phyloP scores from a whole-genome alignment of 2,113 vertebrate genomes.

The Neoarius graeffei region DNA sequence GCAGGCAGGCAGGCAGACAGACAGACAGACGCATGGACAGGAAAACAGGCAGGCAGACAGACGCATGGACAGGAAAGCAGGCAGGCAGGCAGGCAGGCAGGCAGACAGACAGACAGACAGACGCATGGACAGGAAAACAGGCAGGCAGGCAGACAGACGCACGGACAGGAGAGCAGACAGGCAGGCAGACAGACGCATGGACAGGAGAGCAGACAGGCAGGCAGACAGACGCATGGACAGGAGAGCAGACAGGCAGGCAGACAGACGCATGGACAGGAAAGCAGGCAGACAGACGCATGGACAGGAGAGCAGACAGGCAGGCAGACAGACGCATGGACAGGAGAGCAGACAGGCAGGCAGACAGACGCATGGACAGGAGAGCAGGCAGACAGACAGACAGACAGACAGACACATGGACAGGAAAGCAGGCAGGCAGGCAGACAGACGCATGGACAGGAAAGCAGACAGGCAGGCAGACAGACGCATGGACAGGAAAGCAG shows the following conservation, averaged over 20 bases:
- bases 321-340: not conserved
- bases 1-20: not conserved
- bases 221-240: not conserved
- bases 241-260: not conserved
- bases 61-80: not conserved
- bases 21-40: not conserved
- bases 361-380: too few species aligned
- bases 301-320: not conserved
- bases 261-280: not conserved
- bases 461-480: too few species aligned
- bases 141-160: not conserved
- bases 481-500: too few species aligned
- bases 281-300: not conserved
- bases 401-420: too few species aligned
- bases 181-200: not conserved
- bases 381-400: too few species aligned
- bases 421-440: too few species aligned
- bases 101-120: too few species aligned
- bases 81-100: not conserved
- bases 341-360: too few species aligned
- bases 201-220: not conserved
- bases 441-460: too few species aligned
- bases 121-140: not conserved
- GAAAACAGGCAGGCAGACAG: not conserved
- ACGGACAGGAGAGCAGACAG: too few species aligned